Base-by-base conservation (phyloP, 2,888 invertebrate genomes). In the Yponomeuta evonymella region DNA sequence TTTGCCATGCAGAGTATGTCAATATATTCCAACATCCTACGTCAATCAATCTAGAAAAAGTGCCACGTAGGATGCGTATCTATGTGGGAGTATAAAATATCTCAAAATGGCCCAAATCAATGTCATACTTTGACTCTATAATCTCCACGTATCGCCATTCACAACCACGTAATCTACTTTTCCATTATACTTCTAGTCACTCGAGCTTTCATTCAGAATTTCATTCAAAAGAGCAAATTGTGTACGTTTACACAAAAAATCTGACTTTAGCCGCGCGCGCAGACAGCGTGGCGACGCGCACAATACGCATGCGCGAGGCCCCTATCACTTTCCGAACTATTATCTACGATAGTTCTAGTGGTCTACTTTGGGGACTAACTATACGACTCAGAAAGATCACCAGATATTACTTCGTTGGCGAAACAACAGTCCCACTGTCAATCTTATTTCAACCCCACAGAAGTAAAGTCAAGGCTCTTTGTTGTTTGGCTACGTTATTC, bases 251-350 rank as follows among this genome's bases (percentile, higher is more conserved):
- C 51, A 58, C 36, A 74, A 76, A 81, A 82, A 85, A 80, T 78
- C 74, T 75, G 73, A 73, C 72, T 71, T 74, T 65, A 43, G 65
- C 29, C 62, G 30, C 62, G 15, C n/a, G 36, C 71, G 78, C 85
- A 90, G 90, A 90, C 90, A 86, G 90, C 85, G 78, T 89, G 90
- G 90, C 90, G 84, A 90, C 89, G 80, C 33, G 67, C 51, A 58
- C 51, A 58, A 67, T 33, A 67, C 67, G 67, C 67, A 58, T 15
- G 29, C 65, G 65, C 11, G 43, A 65, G 64, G 8, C 29, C 64
- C 23, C 1, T 23, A 11, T 12, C 65, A 33, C 33, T 29, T 65
- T 2, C 65, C 33, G 30, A 10, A 65, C 29, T 12, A 12, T 43
- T 0, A 23, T 12, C 29, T 65, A n/a, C 33, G 33, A 33, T 33